Conservation (phyloP, 2,113 vertebrate species). For the Bufo gargarizans region DNA sequence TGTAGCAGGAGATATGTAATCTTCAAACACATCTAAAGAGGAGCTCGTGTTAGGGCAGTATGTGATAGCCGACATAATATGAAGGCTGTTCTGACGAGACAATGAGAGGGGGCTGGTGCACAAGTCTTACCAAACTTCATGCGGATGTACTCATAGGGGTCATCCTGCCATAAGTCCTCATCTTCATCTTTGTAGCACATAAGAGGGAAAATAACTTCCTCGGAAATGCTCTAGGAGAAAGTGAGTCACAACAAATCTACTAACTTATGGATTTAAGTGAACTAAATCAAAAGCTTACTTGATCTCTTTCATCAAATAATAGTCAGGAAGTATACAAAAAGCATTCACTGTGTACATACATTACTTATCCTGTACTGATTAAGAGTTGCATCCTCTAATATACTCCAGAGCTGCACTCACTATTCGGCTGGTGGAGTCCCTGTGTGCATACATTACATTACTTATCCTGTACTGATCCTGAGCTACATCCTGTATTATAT, state of each 20-base stretch:
- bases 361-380: no score
- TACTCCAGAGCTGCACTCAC: no score
- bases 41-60: background rate
- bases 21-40: conserved; percentile 94
- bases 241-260: background rate
- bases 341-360: background rate
- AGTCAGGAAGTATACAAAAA: no score
- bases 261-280: no score
- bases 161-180: conserved; percentile 97
- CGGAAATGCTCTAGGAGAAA: conserved; percentile 74
- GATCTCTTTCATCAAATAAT: no score
- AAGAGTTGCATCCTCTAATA: no score
- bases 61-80: background rate
- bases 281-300: no score
- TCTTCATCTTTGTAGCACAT: conserved; percentile 99
- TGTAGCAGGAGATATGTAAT: conserved; percentile 97
- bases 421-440: no score
- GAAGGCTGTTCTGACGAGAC: background rate
- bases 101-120: background rate
- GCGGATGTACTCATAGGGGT: conserved; percentile 98
- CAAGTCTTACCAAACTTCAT: conserved; percentile 93
- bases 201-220: conserved; percentile 80
- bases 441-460: no score
- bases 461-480: no score
- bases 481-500: no score